Conservation (phyloP, 1,140 invertebrate genomes). For the Drosophila takahashii region DNA sequence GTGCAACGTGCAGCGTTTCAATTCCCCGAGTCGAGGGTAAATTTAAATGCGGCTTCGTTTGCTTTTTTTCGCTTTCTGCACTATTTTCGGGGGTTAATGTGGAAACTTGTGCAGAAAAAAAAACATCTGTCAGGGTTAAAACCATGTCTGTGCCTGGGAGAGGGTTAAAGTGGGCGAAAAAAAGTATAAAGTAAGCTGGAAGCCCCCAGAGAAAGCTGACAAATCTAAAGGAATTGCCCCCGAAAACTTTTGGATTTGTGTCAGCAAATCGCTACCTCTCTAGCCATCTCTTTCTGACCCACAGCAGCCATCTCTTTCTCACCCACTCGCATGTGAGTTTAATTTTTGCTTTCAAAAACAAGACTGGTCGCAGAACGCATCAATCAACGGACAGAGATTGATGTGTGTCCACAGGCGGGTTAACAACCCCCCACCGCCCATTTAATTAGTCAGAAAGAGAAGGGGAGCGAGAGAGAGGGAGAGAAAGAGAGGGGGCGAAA, state of each 20-base stretch:
- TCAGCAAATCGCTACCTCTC: constrained; percentile 12
- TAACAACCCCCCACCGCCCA: constrained; percentile 7
- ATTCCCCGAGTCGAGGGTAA: constrained; percentile 31
- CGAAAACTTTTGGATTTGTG: constrained; percentile 35
- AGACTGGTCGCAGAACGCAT: constrained; percentile 36
- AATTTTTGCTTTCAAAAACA: constrained; percentile 49
- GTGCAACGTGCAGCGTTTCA: constrained; percentile 66
- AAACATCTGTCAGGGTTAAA: constrained; percentile 47
- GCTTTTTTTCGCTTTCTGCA: constrained; percentile 7
- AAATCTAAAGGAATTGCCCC: constrained; percentile 42
- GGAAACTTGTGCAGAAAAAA: constrained; percentile 19
- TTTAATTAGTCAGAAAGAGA: constrained; percentile 23
- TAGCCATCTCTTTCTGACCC: not conserved
- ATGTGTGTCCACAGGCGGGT: constrained; percentile 37
- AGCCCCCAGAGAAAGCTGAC: constrained; percentile 26
- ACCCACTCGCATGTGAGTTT: constrained; percentile 12
- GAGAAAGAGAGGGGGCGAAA: no score
- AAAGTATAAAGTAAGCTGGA: not conserved
- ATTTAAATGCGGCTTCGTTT: constrained; percentile 44
- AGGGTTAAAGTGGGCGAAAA: constrained; percentile 3
- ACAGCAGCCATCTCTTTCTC: not conserved
- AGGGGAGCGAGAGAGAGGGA: no score
- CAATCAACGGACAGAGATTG: constrained; percentile 45
- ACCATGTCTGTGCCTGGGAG: constrained; percentile 8
- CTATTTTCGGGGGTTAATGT: constrained; percentile 1